Evolutionary conservation across 2,797 vertebrate species (phyloP).

Genomic region (Myripristis murdjan): DNA sequence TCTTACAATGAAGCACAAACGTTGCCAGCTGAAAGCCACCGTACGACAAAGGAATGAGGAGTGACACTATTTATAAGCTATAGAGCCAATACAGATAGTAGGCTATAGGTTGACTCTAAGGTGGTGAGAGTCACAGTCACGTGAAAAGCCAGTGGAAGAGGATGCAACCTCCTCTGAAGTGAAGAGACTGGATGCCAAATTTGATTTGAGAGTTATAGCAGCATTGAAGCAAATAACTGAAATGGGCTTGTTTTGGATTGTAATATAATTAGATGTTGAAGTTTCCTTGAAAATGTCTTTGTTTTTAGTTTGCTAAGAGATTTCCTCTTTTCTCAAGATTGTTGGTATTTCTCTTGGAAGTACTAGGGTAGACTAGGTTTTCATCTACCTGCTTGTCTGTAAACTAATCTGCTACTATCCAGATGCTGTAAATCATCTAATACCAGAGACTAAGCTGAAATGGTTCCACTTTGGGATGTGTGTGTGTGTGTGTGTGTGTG

Average conservation of each 20-base stretch:
- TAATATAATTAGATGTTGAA: constrained; percentile 25
- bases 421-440: constrained; percentile 26
- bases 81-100: constrained; percentile 12
- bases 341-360: constrained; percentile 50
- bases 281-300: constrained; percentile 35
- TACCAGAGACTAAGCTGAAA: neutral
- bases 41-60: constrained; percentile 57
- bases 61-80: constrained; percentile 48
- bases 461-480: constrained; percentile 39
- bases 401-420: constrained; percentile 30
- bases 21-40: constrained; percentile 83
- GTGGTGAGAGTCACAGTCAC: constrained; percentile 25
- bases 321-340: constrained; percentile 14
- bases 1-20: constrained; percentile 92
- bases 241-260: constrained; percentile 33
- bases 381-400: constrained; percentile 11
- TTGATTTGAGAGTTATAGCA: constrained; percentile 33
- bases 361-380: constrained; percentile 34
- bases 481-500: no score
- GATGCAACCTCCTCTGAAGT: constrained; percentile 51
- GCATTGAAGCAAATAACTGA: constrained; percentile 27
- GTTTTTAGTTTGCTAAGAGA: constrained; percentile 40
- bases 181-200: constrained; percentile 38
- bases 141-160: constrained; percentile 30
- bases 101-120: constrained; percentile 27